Base-by-base conservation (phyloP, 2,797 vertebrate genomes). In the Pseudomugil tenellus region DNA sequence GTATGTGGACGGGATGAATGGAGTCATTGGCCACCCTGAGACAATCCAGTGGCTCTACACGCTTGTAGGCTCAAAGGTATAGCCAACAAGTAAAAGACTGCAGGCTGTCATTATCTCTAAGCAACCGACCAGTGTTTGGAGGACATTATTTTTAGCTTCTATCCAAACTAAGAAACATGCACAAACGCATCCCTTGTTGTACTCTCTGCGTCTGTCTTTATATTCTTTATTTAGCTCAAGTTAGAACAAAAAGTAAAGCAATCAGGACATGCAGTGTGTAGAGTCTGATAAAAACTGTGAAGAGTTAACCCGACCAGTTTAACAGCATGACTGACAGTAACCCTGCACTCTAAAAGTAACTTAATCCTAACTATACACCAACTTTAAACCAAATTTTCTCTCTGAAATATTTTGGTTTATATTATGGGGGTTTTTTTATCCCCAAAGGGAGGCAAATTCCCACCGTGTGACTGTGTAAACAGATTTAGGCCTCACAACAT, bases 1-100 rank as follows among this genome's bases (percentile, higher is more conserved):
- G 55, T 99, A 98, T 53, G 97, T 99, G 0, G 97, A 98, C 63
- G 97, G 97, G 58, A 98, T 99, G 97, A 98, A 99, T 52, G 97
- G 97, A 34, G 96, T 99, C 74, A 97, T 97, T 69, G 92, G 93
- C 83, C 97, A 98, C 76, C 90, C 86, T 19, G 96, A 98, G 92
- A 97, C 95, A 14, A 94, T 98, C 85, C 95, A 97, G 74, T 99
- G 97, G 97, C 94, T 98, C 19, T 98, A 98, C 79, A 92, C 94
- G 0, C 96, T 98, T n/a, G 94, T 96, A 57, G 97, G 96, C 43
- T 97, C 97, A 35, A 98, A 98, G 97, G 97, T 98, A 94, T 86
- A 86, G 28, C 10, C 1, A 7, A 6, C 16, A 59, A 52, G 17
- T 9, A 7, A 59, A 23, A 6, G 19, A 11, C 31, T 67, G 55